Conservation (phyloP, 2,888 invertebrate genomes). For the Pilophorus perplexus region DNA sequence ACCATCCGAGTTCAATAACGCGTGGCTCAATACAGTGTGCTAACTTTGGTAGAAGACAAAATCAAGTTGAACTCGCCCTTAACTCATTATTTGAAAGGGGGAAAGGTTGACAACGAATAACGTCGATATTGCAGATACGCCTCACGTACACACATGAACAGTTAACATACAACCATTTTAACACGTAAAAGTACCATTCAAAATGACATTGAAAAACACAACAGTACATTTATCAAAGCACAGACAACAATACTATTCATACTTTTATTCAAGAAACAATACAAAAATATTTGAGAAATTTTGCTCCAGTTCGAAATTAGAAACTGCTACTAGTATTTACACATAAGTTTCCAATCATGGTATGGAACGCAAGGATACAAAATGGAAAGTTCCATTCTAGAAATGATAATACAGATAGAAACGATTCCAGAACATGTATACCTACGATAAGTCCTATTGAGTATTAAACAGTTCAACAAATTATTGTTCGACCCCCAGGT, state of each 20-base stretch:
- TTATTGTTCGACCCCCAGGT: background rate
- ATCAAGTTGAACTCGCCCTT: too few relatives aligned
- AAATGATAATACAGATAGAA: too few relatives aligned
- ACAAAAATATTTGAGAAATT: constrained; percentile 38
- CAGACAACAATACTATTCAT: constrained; percentile 22
- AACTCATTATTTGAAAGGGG: too few relatives aligned
- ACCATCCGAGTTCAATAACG: too few relatives aligned
- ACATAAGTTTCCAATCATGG: constrained; percentile 11
- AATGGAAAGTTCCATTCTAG: constrained; percentile 30
- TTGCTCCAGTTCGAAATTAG: constrained; percentile 30
- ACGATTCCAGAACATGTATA: background rate
- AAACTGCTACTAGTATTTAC: constrained; percentile 34
- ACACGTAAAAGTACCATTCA: too few relatives aligned
- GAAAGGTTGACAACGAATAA: too few relatives aligned
- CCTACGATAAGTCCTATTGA: background rate
- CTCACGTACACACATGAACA: too few relatives aligned
- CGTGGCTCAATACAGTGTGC: too few relatives aligned
- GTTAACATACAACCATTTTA: too few relatives aligned
- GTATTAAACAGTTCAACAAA: constrained; percentile 5
- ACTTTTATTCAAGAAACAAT: constrained; percentile 34
- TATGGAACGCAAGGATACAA: constrained; percentile 18
- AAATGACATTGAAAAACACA: too few relatives aligned
- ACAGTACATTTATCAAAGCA: constrained; percentile 15
- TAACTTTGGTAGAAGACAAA: too few relatives aligned
- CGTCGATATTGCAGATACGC: too few relatives aligned